phyloP scores from a whole-genome alignment of 2,797 vertebrate genomes.

The Ciconia nigra region DNA sequence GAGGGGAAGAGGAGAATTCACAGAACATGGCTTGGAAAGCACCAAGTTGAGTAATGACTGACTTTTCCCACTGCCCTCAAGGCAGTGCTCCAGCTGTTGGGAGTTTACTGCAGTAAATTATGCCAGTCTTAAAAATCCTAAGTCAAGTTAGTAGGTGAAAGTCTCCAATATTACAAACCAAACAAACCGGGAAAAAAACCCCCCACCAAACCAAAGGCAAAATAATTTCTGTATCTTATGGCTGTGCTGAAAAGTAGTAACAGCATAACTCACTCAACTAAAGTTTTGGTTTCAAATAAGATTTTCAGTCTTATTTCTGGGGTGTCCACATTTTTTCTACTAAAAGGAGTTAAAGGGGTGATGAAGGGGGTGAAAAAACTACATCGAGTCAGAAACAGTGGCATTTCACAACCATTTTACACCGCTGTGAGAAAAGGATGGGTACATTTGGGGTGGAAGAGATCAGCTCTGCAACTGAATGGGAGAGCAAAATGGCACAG shows the following conservation, averaged over 20 bases:
- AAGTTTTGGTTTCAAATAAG: neutral
- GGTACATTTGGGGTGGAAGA: neutral
- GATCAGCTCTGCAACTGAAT: neutral
- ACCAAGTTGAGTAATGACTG: neutral
- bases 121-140: neutral
- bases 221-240: neutral
- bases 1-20: neutral
- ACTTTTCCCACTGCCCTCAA: neutral
- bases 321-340: neutral
- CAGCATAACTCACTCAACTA: neutral
- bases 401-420: neutral
- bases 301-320: neutral
- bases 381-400: neutral
- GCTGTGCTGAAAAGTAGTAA: neutral
- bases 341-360: neutral
- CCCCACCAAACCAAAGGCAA: neutral
- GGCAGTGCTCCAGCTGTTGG: neutral
- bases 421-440: neutral
- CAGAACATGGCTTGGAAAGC: neutral
- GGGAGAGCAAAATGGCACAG: neutral
- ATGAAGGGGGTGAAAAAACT: neutral
- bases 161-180: neutral
- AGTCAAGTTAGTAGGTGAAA: neutral
- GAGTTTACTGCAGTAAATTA: neutral
- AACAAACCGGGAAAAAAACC: neutral